Evolutionary conservation across 2,113 vertebrate species (phyloP), one percentile per base, ranked within the genome.

Genomic region (Suncus etruscus): DNA sequence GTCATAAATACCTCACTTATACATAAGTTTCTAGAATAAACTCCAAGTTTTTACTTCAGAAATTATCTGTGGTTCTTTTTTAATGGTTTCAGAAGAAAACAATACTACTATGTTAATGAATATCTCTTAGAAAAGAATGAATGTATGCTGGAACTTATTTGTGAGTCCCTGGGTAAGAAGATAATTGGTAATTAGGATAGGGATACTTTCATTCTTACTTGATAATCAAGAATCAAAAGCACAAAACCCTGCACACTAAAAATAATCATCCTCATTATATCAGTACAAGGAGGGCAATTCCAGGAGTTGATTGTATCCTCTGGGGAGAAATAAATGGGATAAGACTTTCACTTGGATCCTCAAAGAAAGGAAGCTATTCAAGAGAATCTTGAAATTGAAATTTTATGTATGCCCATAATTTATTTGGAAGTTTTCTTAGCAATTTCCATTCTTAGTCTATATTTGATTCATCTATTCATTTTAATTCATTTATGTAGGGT

Each of bases 71-170:
- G 68, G 80, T 89, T 83, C 18, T 94, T 83, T 86, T 10, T 4
- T 45, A 91, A 79, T 86, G 72, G 63, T 8, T 76, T 89, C 31
- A 89, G 47, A 91, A 80, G 68, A 84, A 95, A 91, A 81, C 3
- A 68, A 54, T 20, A n/a, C 25, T 66, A 76, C 29, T 27, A 76
- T 18, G 65, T 84, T 81, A 69, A 32, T 63, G 88, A 72, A 86
- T 72, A 83, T n/a, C 29, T 89, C 3, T 61, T 27, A 84, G 15
- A 31, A 51, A 54, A 63, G 51, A 25, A 58, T 65, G 24, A 78
- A 66, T 14, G 1, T 16, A 87, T 15, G 3, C 6, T 66, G 29
- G 16, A 63, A 31, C 14, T 86, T 70, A 58, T 31, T 61, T 85
- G 20, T 51, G 45, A 74, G 84, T 74, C 89, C 32, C 39, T 50